Conservation (phyloP, 1,140 invertebrate species). For the Papilio polyxenes region DNA sequence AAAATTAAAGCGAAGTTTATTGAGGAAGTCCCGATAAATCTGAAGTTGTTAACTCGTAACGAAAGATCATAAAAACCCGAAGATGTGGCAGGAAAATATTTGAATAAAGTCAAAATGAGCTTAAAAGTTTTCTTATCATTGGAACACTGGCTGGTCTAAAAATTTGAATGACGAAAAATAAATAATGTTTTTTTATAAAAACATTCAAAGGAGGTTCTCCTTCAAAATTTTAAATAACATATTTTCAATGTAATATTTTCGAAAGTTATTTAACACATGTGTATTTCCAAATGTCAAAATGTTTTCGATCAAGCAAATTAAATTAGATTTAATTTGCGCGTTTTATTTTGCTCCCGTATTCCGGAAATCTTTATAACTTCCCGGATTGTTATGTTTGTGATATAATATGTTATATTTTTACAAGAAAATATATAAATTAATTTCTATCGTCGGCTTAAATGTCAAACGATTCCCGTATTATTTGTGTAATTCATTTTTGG, state of each 20-base stretch:
- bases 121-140: too few relatives aligned
- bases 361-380: constrained; percentile 7
- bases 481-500: not conserved
- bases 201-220: too few relatives aligned
- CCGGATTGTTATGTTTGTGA: not conserved
- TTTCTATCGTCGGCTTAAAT: not conserved
- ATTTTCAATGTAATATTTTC: not conserved
- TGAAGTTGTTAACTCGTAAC: constrained; percentile 5
- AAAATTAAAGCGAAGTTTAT: not conserved
- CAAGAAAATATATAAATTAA: not conserved
- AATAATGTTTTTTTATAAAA: too few relatives aligned
- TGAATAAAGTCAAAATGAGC: too few relatives aligned
- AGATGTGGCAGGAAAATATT: not conserved
- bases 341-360: not conserved
- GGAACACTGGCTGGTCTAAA: too few relatives aligned
- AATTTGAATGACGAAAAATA: too few relatives aligned
- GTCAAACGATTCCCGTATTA: not conserved
- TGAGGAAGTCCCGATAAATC: not conserved
- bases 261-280: not conserved
- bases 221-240: too few relatives aligned
- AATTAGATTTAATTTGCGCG: not conserved
- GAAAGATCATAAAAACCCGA: not conserved
- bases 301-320: not conserved
- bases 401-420: not conserved
- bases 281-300: not conserved